phyloP scores from a whole-genome alignment of 2,113 vertebrate species.

The Barbus barbus region DNA sequence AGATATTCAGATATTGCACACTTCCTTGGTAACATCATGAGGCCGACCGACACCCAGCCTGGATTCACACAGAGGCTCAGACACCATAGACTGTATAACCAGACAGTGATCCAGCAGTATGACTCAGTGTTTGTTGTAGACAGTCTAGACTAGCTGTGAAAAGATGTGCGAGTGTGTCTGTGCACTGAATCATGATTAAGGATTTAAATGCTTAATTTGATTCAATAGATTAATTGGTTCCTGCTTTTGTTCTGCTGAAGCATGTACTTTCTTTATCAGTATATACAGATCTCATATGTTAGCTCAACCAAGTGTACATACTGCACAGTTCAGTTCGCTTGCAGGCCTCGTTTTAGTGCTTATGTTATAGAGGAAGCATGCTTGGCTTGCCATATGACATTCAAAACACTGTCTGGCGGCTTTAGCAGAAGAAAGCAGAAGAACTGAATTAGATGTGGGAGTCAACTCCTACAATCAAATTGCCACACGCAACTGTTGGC shows the following conservation, averaged over 20 bases:
- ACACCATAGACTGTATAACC: background rate
- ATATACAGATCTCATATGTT: background rate
- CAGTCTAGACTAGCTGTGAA: background rate
- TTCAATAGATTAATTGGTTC: background rate
- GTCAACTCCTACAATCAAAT: background rate
- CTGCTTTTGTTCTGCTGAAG: background rate
- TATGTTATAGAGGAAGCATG: background rate
- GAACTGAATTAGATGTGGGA: conserved; percentile 8
- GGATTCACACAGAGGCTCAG: background rate
- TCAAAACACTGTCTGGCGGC: background rate
- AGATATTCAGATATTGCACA: background rate
- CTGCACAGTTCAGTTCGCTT: background rate
- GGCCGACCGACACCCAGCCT: background rate
- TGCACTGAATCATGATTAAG: background rate
- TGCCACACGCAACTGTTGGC: background rate
- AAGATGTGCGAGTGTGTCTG: background rate
- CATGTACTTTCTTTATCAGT: background rate
- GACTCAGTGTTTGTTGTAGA: background rate
- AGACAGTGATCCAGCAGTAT: conserved; percentile 7
- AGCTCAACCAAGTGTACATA: background rate
- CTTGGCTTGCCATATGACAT: background rate
- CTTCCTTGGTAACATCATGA: background rate
- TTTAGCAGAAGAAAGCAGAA: background rate
- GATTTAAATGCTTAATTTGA: background rate
- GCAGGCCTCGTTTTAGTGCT: background rate